phyloP scores from a whole-genome alignment of 2,888 invertebrate species.

The Tetragnatha montana region DNA sequence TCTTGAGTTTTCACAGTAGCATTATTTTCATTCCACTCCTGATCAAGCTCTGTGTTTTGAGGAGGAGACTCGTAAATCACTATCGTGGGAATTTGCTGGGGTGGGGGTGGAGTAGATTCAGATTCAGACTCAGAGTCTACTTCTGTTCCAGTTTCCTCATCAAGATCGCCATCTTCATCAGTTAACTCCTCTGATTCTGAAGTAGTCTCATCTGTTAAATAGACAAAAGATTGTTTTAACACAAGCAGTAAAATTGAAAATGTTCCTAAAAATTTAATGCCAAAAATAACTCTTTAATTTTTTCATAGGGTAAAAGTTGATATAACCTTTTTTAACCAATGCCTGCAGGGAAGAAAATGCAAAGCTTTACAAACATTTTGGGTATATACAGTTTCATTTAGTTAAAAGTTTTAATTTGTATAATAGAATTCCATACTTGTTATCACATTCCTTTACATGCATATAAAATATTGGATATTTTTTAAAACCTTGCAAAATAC shows the following conservation, averaged over 20 bases:
- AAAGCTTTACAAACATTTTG: too few species aligned
- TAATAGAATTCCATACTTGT: too few species aligned
- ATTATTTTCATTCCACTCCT: conserved; percentile 68
- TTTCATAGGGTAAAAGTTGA: too few species aligned
- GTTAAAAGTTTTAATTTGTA: too few species aligned
- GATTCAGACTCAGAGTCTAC: conserved; percentile 86
- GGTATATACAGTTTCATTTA: not conserved
- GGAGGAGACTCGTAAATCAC: conserved; percentile 71
- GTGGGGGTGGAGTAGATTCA: conserved; percentile 78
- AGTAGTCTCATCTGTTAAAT: conserved; percentile 78
- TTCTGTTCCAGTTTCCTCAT: conserved; percentile 85
- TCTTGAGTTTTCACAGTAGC: conserved; percentile 4
- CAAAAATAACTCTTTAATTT: not conserved
- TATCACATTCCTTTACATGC: too few species aligned
- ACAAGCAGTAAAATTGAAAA: not conserved
- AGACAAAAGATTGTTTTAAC: not conserved
- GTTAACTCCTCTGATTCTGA: conserved; percentile 83
- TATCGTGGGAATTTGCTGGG: conserved; percentile 83
- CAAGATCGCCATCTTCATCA: conserved; percentile 85
- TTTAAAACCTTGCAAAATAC: too few species aligned
- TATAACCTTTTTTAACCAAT: too few species aligned
- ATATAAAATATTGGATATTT: too few species aligned
- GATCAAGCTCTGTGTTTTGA: conserved; percentile 66
- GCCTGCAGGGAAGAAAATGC: too few species aligned
- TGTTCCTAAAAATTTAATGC: not conserved